Base-by-base conservation (phyloP, 2,113 vertebrate species). In the Fukomys damarensis region DNA sequence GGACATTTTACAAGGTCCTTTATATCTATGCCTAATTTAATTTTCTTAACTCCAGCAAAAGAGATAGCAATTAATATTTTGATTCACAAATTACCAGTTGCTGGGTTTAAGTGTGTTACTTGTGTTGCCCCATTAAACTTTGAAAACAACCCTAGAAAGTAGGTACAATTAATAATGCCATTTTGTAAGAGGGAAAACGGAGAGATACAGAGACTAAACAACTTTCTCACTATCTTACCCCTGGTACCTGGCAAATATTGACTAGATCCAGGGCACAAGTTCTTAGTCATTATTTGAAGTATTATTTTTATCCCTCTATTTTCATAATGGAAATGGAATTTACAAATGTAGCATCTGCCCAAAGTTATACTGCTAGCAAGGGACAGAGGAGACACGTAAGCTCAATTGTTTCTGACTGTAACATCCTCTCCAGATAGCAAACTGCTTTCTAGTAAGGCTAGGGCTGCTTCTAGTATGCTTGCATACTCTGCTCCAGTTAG, bases 1-100 rank as follows among this genome's bases (percentile, higher is more conserved):
- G 68, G 72, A 81, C 81, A 85, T 38, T 84, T 93, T 72, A 59
- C 38, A 63, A 94, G 46, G 43, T 54, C 79, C 46, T 91, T 91
- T 83, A 68, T 11, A 35, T 96, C n/a, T 43, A 82, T 88, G 70
- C 38, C n/a, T 88, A 87, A 90, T 88, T 96, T 92, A 68, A 92
- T 87, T 96, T 96, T 92, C 46, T 19, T 54, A 86, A 79, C 30
- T 95, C 11, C 72, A 93, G 65, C 38, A 87, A 79, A 97, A 96
- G 30, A 28, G 35, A 82, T 76, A 74, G 65, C 43, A 70, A 46
- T 43, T 91, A 58, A 82, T 91, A 96, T 96, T 61, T 88, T 91
- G 65, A 61, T 7, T 79, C 94, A 86, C 4, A 96, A 85, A 92
- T 92, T 92, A 87, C 52, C 35, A 92, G 0, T 92, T 72, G 4